Evolutionary conservation across 1,140 invertebrate species (phyloP), one percentile per base, ranked within the genome.

Genomic region (Polypedilum vanderplanki): DNA sequence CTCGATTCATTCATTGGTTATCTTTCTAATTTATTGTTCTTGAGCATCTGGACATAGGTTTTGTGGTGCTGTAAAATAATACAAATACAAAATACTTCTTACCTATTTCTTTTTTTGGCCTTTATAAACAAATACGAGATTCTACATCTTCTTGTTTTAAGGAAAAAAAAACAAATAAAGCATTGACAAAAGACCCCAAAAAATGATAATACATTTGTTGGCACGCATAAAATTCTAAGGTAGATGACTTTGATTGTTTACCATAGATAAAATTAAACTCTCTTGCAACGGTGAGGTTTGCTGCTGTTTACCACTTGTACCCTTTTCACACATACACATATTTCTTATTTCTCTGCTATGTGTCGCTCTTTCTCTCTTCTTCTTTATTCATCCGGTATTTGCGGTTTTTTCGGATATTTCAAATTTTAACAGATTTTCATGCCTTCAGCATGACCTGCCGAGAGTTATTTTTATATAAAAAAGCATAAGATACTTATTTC

Each of bases 161-260:
- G 4, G 12, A 57, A 12, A 33, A 33, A 33, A 33, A 33, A 33
- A 5, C 24, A 33, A 33, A 57, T 57, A 57, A 57, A 70, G 8
- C 17, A 70, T 70, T 70, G 65, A 70, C 65, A 70, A 70, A 70
- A 70, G 65, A 70, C 65, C 65, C 18, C 17, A 18, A 7, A 70
- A 10, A 57, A 70, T 70, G 65, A 70, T 70, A 70, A 70, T 17
- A 70, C 20, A 70, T 70, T 22, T 70, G 15, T 18, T 70, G 20
- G 18, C 18, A 70, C 20, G 65, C 46, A 57, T 57, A 57, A 57
- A 57, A 57, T 12, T 57, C 3, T 2, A 8, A 57, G 46, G 46
- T 57, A 57, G 7, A 12, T 9, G n/a, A n/a, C 46, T n/a, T 57
- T 57, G 46, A 57, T 57, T 57, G 46, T 57, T 12, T 57, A 15